These are phyloP conservation scores for Caenorhabditis virilis DNA, from an alignment of 2,888 invertebrate species.

Conservation along the genomic window DNA sequence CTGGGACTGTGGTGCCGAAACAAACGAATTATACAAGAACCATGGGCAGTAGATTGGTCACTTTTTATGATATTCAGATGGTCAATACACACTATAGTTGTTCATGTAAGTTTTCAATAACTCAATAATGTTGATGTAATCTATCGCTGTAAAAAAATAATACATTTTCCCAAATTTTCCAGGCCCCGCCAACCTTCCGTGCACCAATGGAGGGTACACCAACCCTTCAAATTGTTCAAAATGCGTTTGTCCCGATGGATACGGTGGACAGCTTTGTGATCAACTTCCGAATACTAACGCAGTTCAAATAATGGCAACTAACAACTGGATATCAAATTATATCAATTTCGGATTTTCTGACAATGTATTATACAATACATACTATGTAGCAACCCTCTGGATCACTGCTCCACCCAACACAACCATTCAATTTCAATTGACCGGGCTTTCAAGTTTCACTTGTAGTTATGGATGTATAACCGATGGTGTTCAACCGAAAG, in stretches of 20 bases:
- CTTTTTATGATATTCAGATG: conserved; percentile 58
- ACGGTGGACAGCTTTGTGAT: neutral
- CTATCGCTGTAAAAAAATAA: too few species aligned
- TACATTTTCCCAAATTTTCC: neutral
- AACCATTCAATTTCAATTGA: conserved; percentile 8
- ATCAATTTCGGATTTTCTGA: neutral
- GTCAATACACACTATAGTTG: conserved; percentile 63
- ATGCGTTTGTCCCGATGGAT: conserved; percentile 1
- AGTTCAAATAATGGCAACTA: neutral
- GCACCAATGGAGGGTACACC: conserved; percentile 1
- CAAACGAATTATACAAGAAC: conserved; percentile 46
- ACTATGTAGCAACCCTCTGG: neutral
- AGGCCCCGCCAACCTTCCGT: neutral
- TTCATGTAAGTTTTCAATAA: conserved; percentile 46
- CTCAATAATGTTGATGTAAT: too few species aligned
- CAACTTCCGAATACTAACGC: neutral
- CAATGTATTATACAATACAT: neutral
- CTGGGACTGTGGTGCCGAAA: conserved; percentile 45
- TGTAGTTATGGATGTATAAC: conserved; percentile 12
- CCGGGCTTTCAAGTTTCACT: neutral
- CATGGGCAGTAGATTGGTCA: conserved; percentile 49
- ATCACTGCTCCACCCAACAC: conserved; percentile 6
- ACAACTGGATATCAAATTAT: neutral
- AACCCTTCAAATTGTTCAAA: neutral
- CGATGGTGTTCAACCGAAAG: conserved; percentile 20